phyloP scores from a whole-genome alignment of 2,888 invertebrate genomes.

The Metallyticus violacea region DNA sequence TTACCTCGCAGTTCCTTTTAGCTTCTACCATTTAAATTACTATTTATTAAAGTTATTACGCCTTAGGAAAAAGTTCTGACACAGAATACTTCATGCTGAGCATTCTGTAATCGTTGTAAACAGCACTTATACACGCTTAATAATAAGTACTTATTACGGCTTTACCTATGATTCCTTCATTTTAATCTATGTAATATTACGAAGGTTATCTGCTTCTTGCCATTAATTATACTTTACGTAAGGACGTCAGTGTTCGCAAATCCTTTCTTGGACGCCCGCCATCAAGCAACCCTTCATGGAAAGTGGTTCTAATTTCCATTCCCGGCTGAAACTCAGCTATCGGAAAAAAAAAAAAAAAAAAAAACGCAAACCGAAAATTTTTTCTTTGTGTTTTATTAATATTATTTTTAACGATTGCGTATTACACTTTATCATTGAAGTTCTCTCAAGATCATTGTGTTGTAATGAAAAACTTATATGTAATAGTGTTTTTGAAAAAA shows the following conservation, averaged over 20 bases:
- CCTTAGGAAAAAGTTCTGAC: background rate
- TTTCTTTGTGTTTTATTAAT: no score
- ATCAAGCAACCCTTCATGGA: background rate
- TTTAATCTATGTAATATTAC: background rate
- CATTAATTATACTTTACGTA: background rate
- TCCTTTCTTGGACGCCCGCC: background rate
- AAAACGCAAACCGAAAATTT: no score
- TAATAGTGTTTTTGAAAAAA: no score
- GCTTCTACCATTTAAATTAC: no score
- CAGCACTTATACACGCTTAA: background rate
- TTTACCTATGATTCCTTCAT: background rate
- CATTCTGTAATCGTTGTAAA: background rate
- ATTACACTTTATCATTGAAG: no score
- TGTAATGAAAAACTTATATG: no score
- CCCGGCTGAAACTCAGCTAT: no score
- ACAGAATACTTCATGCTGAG: background rate
- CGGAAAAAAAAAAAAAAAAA: no score
- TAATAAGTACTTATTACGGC: background rate
- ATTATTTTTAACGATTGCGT: no score
- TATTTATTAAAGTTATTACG: no score
- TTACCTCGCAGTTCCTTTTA: no score
- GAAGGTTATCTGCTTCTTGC: background rate
- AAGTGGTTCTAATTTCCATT: background rate
- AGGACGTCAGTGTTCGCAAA: background rate
- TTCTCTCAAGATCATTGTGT: no score